Conservation (phyloP, 2,113 vertebrate species). For the Artemisiospiza belli region DNA sequence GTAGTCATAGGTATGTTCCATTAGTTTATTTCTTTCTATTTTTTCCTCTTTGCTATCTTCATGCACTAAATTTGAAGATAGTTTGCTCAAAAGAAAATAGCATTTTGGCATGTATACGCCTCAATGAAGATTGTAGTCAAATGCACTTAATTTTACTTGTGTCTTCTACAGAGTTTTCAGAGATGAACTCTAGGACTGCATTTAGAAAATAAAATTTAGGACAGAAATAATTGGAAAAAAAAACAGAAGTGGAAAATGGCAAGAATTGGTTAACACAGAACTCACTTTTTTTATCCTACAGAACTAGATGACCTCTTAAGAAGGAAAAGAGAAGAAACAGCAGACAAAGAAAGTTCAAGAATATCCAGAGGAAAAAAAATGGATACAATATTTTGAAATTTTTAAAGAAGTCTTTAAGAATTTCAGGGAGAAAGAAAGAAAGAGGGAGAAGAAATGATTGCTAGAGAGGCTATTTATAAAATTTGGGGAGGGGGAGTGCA, state of each 20-base stretch:
- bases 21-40: not conserved
- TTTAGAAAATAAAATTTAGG: not conserved
- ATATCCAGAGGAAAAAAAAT: not conserved
- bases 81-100: not conserved
- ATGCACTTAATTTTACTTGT: not conserved
- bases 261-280: not conserved
- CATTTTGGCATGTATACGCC: not conserved
- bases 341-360: not conserved
- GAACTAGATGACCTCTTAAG: not conserved
- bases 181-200: not conserved
- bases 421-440: not conserved
- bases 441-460: not conserved
- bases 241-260: not conserved
- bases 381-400: not conserved
- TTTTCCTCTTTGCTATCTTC: not conserved
- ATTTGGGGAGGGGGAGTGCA: fast-evolving
- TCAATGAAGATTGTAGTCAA: not conserved
- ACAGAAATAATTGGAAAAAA: not conserved
- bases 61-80: not conserved
- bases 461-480: not conserved
- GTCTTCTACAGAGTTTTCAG: not conserved
- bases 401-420: not conserved
- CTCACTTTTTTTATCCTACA: not conserved
- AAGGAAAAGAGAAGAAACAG: not conserved
- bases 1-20: not conserved